Percentiles rank a stretch among this genome's conserved stretches.
phyloP scores from a whole-genome alignment of 2,797 vertebrate species.

The Bradypodion ventrale region DNA sequence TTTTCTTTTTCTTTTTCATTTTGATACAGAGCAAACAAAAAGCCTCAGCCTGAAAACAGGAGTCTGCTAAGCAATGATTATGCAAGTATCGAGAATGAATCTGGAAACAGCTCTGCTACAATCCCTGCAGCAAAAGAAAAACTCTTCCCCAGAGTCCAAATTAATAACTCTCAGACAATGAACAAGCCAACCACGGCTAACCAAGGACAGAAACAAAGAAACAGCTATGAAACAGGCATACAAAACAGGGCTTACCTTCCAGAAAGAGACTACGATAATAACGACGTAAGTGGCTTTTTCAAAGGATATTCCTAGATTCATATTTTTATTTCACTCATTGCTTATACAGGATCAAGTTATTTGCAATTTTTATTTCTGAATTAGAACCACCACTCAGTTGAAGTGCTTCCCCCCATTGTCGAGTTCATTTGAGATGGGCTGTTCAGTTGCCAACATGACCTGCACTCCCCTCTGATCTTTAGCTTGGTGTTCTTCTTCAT shows the following conservation, averaged over 20 bases:
- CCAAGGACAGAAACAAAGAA: slow-evolving; percentile 30
- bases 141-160: slow-evolving; percentile 70
- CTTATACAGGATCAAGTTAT: background rate
- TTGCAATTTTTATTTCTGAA: background rate
- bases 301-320: too few species aligned
- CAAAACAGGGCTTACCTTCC: background rate
- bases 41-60: slow-evolving; percentile 40
- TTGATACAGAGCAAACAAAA: slow-evolving; percentile 62
- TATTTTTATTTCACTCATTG: too few species aligned
- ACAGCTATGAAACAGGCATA: slow-evolving; percentile 25
- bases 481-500: background rate
- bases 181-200: background rate
- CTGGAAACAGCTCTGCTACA: background rate
- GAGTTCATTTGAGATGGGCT: background rate
- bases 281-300: slow-evolving; percentile 60
- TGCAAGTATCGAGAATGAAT: background rate
- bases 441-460: background rate
- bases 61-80: slow-evolving; percentile 54
- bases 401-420: background rate
- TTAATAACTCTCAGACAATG: background rate
- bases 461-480: background rate
- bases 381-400: background rate
- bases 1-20: background rate
- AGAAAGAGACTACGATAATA: slow-evolving; percentile 39
- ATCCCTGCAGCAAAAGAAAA: background rate